Base-by-base conservation (phyloP, 2,113 vertebrate genomes). In the Parus major region DNA sequence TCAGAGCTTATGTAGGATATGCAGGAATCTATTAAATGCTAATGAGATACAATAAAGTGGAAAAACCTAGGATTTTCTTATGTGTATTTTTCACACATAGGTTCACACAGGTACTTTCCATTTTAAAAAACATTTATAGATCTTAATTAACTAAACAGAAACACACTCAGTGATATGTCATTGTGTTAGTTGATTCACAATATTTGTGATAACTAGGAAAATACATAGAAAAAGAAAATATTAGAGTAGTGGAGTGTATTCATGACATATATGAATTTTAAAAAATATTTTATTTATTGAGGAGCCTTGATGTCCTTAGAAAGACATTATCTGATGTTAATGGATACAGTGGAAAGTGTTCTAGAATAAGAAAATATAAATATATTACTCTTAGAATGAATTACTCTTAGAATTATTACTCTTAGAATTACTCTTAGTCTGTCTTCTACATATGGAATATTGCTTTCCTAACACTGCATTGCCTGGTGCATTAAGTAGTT, bases 1-100 rank as follows among this genome's bases (percentile, higher is more conserved):
- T 82, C 16, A 59, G 36, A 33, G 20, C 4, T 71, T 82, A 42
- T 0, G 0, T 1, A 57, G 11, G 9, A 53, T 84, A 73, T 3
- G 0, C 23, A 56, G 10, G 10, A 79, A 36, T 75, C 18, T 33
- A 16, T 24, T 12, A 64, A n/a, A 42, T 76, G 9, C 1, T 36
- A 47, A 60, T 24, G 39, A 87, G 9, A 53, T 39, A 7, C 6
- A 59, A 39, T 3, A 46, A 78, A 81, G 79, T 11, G 31, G n/a
- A n/a, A 59, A 29, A 71, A 71, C 7, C 14, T 17, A 63, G 0
- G 21, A 20, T 82, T 84, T 65, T 66, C 19, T 39, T 66, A 27
- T 29, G 16, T 46, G 24, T 59, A 8, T 3, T 66, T 82, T 66
- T 65, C 33, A 28, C 31, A 28, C 7, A 36, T 29, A 9, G 9